Percentiles rank a stretch among this genome's conserved stretches.
These are phyloP conservation scores for Blastobasis adustella DNA, from an alignment of 2,888 invertebrate species.

Conservation along the genomic window DNA sequence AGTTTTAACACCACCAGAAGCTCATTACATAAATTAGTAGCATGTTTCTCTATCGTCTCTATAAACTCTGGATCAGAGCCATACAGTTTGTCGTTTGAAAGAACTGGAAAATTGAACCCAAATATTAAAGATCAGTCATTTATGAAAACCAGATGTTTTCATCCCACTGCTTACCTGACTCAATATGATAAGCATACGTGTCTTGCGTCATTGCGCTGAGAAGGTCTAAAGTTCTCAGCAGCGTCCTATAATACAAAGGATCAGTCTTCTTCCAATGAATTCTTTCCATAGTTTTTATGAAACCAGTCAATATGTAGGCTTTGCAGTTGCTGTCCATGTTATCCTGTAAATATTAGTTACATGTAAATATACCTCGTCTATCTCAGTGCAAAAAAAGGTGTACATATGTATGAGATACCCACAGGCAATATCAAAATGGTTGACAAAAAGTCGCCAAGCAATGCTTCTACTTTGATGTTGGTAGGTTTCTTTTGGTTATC, in stretches of 20 bases:
- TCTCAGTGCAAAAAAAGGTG: not conserved
- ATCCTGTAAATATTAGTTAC: constrained; percentile 73
- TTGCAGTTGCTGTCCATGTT: constrained; percentile 90
- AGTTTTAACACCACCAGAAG: constrained; percentile 80
- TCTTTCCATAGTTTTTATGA: constrained; percentile 87
- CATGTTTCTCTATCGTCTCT: constrained; percentile 84
- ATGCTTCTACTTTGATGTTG: constrained; percentile 81
- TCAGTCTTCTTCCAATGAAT: constrained; percentile 82
- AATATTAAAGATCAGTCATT: no score
- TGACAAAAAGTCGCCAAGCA: constrained; percentile 86
- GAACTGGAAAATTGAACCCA: constrained; percentile 72
- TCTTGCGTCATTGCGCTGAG: constrained; percentile 88
- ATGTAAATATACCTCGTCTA: not conserved
- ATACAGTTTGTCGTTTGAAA: constrained; percentile 94
- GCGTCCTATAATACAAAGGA: constrained; percentile 79
- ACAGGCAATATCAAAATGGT: constrained; percentile 89
- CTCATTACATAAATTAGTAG: constrained; percentile 85
- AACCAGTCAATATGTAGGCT: constrained; percentile 84
- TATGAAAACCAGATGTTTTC: no score
- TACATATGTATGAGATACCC: constrained; percentile 30
- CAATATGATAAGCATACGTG: constrained; percentile 88
- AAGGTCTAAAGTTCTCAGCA: constrained; percentile 85
- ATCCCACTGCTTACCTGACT: constrained; percentile 74
- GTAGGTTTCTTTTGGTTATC: constrained; percentile 85
- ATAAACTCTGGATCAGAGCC: constrained; percentile 92